These are phyloP conservation scores for Mercenaria mercenaria DNA, from an alignment of 1,140 invertebrate species.

Conservation along the genomic window DNA sequence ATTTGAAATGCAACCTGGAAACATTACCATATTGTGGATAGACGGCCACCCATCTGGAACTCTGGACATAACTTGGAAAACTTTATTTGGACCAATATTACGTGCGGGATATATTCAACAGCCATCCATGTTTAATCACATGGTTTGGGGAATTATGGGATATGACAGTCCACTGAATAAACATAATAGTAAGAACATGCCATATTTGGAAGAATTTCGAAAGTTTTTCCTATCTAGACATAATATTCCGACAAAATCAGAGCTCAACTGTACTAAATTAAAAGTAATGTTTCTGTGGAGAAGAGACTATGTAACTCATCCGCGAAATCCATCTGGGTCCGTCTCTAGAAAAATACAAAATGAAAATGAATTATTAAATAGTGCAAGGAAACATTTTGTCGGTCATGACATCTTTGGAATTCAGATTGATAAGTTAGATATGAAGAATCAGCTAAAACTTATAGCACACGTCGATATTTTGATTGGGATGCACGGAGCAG, in stretches of 20 bases:
- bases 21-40: slow-evolving; percentile 79
- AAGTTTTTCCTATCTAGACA: slow-evolving; percentile 77
- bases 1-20: slow-evolving; percentile 73
- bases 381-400: slow-evolving; percentile 37
- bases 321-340: slow-evolving; percentile 80
- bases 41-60: slow-evolving; percentile 81
- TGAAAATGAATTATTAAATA: slow-evolving; percentile 76
- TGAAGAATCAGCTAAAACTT: slow-evolving; percentile 78
- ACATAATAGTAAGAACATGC: slow-evolving; percentile 55
- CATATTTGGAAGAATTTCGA: slow-evolving; percentile 81
- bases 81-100: slow-evolving; percentile 73
- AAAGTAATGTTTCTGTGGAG: slow-evolving; percentile 82
- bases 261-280: slow-evolving; percentile 75
- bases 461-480: slow-evolving; percentile 94
- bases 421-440: slow-evolving; percentile 79
- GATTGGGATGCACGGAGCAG: slow-evolving; percentile 98
- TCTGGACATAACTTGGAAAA: slow-evolving; percentile 79
- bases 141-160: slow-evolving; percentile 79
- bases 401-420: slow-evolving; percentile 73
- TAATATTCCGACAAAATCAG: slow-evolving; percentile 25
- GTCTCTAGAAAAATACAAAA: slow-evolving; percentile 81
- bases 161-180: slow-evolving; percentile 79
- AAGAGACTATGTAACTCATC: slow-evolving; percentile 83
- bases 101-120: slow-evolving; percentile 62
- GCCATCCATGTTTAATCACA: slow-evolving; percentile 65